These are phyloP conservation scores for Cacoxenus indagator DNA, from an alignment of 2,888 invertebrate species.

Conservation along the genomic window DNA sequence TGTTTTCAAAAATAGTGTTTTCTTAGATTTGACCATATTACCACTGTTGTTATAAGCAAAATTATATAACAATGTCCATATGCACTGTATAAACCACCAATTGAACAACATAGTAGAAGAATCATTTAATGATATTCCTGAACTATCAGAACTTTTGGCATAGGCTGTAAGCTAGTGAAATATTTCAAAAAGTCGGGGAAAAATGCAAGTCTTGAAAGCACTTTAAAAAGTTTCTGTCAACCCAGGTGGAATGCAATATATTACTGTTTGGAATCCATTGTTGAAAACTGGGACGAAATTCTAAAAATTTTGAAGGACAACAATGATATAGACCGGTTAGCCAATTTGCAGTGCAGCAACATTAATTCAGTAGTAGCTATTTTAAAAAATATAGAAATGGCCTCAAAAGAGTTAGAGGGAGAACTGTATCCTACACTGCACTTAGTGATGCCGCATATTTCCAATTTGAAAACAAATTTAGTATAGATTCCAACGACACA, in stretches of 20 bases:
- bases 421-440: no score
- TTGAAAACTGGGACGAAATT: not conserved
- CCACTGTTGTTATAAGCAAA: no score
- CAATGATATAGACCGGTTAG: not conserved
- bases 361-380: no score
- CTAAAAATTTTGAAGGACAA: not conserved
- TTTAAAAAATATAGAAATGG: no score
- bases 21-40: no score
- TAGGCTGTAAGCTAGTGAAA: not conserved
- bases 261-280: not conserved
- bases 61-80: no score
- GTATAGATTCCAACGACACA: not conserved
- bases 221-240: not conserved
- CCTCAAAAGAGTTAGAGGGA: no score
- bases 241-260: not conserved
- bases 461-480: not conserved
- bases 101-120: no score
- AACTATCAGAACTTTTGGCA: not conserved
- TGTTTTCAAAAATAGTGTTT: no score
- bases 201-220: not conserved
- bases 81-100: no score
- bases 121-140: not conserved
- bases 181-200: not conserved
- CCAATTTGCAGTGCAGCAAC: not conserved
- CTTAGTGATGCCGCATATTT: no score